Base-by-base conservation (phyloP, 2,113 vertebrate genomes). In the Scopus umbretta region DNA sequence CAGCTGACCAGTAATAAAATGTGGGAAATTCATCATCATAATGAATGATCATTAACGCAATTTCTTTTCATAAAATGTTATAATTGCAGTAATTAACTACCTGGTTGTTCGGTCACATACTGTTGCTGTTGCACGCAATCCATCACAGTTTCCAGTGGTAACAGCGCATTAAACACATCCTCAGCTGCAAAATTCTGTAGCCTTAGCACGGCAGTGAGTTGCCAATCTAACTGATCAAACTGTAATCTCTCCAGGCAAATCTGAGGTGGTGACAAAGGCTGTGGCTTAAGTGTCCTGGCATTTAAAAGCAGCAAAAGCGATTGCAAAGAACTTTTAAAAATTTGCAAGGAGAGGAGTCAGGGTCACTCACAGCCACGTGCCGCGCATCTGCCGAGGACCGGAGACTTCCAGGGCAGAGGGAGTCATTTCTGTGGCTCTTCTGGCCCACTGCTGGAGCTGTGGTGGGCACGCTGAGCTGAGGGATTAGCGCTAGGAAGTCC, bases 51-150 rank as follows among this genome's bases (percentile, higher is more conserved):
- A 29, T 1, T 25, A 58, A 43, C 5, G 17, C 80, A 58, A 45
- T 53, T 74, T 63, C 63, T 59, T 78, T 23, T 16, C 76, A 74
- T 36, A 74, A 81, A 82, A 18, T 0, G 38, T 55, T 70, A 45
- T 91, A 91, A 94, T 84, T 92, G 80, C 91, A 59, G 93, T 86
- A 92, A 96, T 96, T 92, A 96, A 78, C 83, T 91, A 63, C 89
- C 76, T 66, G 86, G 32, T 34, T 58, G 59, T 34, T 78, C 71
- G 4, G 5, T 66, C 25, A 55, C 7, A 1, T 83, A 38, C 88
- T 40, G 0, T 36, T 25, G 81, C 11, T 83, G 83, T 3, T 80
- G 83, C 68, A 38, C 72, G 4, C 16, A 66, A 91, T 94, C 72
- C 83, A 84, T 94, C 95, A 90, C 80, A 11, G 49, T 63, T 94